Percentiles rank a stretch among this genome's conserved stretches.
phyloP scores from a whole-genome alignment of 2,113 vertebrate species.

The Talpa occidentalis region DNA sequence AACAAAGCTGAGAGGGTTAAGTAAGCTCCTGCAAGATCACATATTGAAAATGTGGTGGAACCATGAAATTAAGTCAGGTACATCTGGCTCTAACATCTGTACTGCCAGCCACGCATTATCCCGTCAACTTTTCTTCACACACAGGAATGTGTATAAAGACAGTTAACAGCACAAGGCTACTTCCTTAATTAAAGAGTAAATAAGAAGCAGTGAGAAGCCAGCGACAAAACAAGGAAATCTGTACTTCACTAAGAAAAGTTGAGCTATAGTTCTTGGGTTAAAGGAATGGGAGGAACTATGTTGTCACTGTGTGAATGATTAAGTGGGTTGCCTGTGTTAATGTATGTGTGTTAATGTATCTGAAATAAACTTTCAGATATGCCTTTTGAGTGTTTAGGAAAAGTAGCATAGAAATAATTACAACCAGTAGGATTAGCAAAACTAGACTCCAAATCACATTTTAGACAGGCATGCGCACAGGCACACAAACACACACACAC shows the following conservation, averaged over 20 bases:
- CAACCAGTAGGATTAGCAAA: neutral
- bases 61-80: neutral
- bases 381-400: neutral
- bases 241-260: neutral
- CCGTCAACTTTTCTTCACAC: neutral
- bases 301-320: neutral
- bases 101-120: neutral
- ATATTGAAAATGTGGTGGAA: neutral
- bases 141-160: neutral
- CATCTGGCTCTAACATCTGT: neutral
- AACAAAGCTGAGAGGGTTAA: neutral
- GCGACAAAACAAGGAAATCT: neutral
- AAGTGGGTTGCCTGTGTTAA: neutral
- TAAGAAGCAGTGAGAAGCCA: conserved; percentile 29
- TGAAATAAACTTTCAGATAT: neutral
- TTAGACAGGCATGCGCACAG: neutral
- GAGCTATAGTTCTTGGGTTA: neutral
- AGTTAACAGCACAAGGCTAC: neutral
- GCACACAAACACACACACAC: neutral
- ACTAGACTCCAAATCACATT: neutral
- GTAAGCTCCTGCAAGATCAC: neutral
- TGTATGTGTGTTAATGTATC: neutral
- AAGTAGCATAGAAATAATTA: neutral
- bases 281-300: neutral
- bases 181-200: conserved; percentile 12